Base-by-base conservation (phyloP, 2,113 vertebrate genomes). In the Lampris megalopsis region DNA sequence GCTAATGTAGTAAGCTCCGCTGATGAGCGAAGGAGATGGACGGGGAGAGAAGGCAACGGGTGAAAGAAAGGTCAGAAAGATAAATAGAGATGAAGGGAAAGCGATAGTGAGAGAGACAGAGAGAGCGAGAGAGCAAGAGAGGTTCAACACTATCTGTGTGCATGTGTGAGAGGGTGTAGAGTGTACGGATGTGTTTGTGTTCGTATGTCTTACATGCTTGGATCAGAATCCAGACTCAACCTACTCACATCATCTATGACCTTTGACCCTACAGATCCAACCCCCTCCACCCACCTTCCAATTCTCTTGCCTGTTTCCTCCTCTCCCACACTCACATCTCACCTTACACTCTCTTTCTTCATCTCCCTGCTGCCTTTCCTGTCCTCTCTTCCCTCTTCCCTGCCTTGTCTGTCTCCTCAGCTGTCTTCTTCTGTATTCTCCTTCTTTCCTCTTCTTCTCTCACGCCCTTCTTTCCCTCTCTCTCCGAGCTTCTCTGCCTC, bases 1-100 rank as follows among this genome's bases (percentile, higher is more conserved):
- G 70, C 81, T 84, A 87, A 90, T 85, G 86, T 37, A 61, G 81
- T 82, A 77, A 85, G 83, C 84, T 75, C 59, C 56, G 38, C 62
- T 77, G 63, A 86, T 80, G 77, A 84, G 68, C 57, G 50, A 45
- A 38, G 52, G 53, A 62, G 41, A 37, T 5, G 52, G 9, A 38
- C 7, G 40, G 37, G 40, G 62, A 75, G 61, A 43, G 60, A 68
- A 42, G 4, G 61, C 0, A 13, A 6, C 40, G 24, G 79, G 83
- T 83, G 80, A 90, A 72, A 63, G 37, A 71, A 52, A 81, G 81
- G 85, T 87, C 79, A 88, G 57, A 57, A n/a, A 68, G 68, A 72
- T 53, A 57, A 80, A 80, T n/a, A 41, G 52, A 61, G 8, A 64
- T 0, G 0, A n/a, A 63, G 3, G 36, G 45, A 75, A 41, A 70